These are phyloP conservation scores for Danio choprae DNA, from an alignment of 2,797 vertebrate genomes.

Conservation along the genomic window DNA sequence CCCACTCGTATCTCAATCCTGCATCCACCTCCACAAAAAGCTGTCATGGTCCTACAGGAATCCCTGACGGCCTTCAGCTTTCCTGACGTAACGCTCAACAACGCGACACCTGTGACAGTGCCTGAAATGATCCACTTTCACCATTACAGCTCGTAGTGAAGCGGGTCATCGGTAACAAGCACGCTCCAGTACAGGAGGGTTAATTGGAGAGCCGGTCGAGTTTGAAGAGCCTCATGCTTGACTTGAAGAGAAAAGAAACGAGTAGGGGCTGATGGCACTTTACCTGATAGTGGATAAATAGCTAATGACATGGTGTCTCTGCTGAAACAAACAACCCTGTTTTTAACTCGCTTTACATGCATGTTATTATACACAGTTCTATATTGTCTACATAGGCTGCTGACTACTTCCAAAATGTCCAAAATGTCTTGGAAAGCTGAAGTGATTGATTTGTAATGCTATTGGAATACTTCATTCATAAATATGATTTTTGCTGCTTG, in stretches of 20 bases:
- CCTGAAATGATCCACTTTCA: constrained; percentile 71
- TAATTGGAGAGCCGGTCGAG: constrained; percentile 39
- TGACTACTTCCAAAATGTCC: neutral
- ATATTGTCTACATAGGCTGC: constrained; percentile 2
- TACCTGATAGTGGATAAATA: neutral
- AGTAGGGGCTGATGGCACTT: neutral
- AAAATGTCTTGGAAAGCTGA: too few relatives aligned
- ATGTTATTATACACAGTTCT: neutral
- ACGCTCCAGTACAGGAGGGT: constrained; percentile 8
- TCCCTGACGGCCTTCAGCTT: constrained; percentile 53
- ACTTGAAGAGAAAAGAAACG: neutral
- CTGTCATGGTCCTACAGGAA: constrained; percentile 53
- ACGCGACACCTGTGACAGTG: constrained; percentile 52
- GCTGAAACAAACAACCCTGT: neutral
- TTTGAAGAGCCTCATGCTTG: constrained; percentile 29
- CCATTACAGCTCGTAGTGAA: constrained; percentile 52
- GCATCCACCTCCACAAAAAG: constrained; percentile 54
- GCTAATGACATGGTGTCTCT: neutral
- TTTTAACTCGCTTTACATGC: neutral
- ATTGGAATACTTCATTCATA: too few relatives aligned
- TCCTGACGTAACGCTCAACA: constrained; percentile 18
- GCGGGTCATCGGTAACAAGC: constrained; percentile 14
- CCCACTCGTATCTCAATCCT: constrained; percentile 54
- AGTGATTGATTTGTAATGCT: too few relatives aligned
- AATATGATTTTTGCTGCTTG: too few relatives aligned